Base-by-base conservation (phyloP, 2,797 vertebrate genomes). In the Sebastes nivosus region DNA sequence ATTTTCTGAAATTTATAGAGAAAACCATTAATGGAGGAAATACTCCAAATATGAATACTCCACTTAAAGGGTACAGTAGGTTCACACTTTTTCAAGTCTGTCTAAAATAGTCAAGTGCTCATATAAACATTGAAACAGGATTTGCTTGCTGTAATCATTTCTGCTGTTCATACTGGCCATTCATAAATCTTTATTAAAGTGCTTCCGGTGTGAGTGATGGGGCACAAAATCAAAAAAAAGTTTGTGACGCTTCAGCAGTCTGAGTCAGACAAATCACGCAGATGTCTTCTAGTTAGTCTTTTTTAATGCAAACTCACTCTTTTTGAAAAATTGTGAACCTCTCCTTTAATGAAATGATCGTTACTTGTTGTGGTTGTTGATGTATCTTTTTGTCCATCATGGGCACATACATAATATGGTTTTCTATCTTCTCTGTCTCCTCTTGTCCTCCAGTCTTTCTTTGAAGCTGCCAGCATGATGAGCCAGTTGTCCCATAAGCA, bases 381-480 rank as follows among this genome's bases (percentile, higher is more conserved):
- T 32, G 8, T 36, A 29, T 2, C 8, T 14, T 80, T 34, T 14
- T 46, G 34, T 46, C 18, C 52, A 8, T 60, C 2, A 0, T 50
- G 13, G 6, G 16, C 1, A 34, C 11, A 30, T 13, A 5, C 20
- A 65, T 63, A 16, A 52, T 64, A 2, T 13, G 0, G 2, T 42
- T 16, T 71, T 59, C 6, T 27, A 0, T 55, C 12, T 61, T 67
- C 8, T 68, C 25, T n/a, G 18, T 58, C 46, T 34, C 52, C 34
- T 71, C 25, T 67, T 25, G 9, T 84, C 54, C 29, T 80, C 5
- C 92, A 99, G 99, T 98, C 98, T 25, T 99, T 99, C 93, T 99
- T 98, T 92, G 98, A 99, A 94, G 98, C 99, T n/a, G 98, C 98
- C 88, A 99, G 99, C 93, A 99, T 99, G 98, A 99, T 99, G 98